Conservation (phyloP, 2,113 vertebrate genomes). For the Oreochromis tanganicae region DNA sequence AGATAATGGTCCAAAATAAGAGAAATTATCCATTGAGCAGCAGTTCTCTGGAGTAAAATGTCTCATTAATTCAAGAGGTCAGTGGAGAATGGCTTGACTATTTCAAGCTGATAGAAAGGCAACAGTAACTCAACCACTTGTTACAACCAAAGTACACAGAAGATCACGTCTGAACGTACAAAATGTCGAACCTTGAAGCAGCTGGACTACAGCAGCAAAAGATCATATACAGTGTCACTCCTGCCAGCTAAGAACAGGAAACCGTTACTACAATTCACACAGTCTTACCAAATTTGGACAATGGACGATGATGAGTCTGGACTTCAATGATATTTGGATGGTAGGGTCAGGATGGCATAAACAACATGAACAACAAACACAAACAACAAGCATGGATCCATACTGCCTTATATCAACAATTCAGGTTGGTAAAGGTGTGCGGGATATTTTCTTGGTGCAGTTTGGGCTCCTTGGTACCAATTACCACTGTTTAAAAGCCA, state of each 20-base stretch:
- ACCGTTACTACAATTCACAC: not conserved
- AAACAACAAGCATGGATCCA: not conserved
- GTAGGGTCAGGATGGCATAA: not conserved
- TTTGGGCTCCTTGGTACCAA: not conserved
- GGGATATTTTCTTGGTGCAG: not conserved
- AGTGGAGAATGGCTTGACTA: not conserved
- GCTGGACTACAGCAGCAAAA: not conserved
- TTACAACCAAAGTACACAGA: not conserved
- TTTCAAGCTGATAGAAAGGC: not conserved
- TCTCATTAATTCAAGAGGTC: not conserved
- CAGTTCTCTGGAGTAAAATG: not conserved
- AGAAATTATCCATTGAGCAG: not conserved
- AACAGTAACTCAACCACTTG: not conserved
- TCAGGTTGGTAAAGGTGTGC: not conserved
- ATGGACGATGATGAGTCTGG: not conserved
- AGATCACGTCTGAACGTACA: not conserved
- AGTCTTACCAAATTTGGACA: not conserved
- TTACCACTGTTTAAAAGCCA: not conserved
- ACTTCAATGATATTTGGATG: not conserved
- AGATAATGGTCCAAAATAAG: not conserved
- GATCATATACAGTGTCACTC: not conserved
- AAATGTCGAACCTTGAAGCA: not conserved
- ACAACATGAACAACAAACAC: not conserved
- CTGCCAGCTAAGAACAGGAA: not conserved
- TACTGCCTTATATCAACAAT: not conserved